Evolutionary conservation across 2,888 invertebrate genomes (phyloP), one percentile per base, ranked within the genome.

Genomic region (Julus scandinavius): DNA sequence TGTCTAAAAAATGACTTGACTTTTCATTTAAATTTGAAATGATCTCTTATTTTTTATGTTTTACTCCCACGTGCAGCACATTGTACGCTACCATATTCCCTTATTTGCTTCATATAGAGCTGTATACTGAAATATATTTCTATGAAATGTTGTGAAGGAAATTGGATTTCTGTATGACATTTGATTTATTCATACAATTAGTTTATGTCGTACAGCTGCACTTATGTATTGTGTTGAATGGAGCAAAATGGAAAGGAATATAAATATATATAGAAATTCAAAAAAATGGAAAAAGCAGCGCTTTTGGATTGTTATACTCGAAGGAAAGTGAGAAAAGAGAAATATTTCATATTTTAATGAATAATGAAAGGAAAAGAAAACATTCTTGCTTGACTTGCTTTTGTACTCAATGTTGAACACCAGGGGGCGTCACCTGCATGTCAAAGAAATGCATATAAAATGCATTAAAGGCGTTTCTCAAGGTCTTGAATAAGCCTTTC

Each of bases 151-250:
- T 58, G 58, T 15, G 58, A 58, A 58, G 58, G 58, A 58, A 58
- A 58, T 58, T 58, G 58, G 58, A 58, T 58, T 58, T 58, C 58
- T 17, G 1, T 15, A 5, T 58, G 5, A 17, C 58, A 17, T 58
- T 58, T 58, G 58, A 58, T 58, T 58, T 58, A 58, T 58, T 58
- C 58, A 58, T 58, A 58, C 58, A 58, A 58, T 58, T 58, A 58
- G 58, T 58, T 15, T 58, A 58, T 58, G 58, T 17, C 15, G n/a
- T n/a, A n/a, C n/a, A n/a, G n/a, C n/a, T n/a, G 41, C 41, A 45
- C 41, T 45, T 45, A 5, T 45, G 4, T 45, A 45, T 45, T 45
- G 41, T 45, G n/a, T 45, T 45, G 41, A 45, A 45, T 45, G 41
- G 58, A 1, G 15, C 58, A 17, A 58, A 58, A 58, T 15, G 54